Evolutionary conservation across 2,113 vertebrate genomes (phyloP), one percentile per base, ranked within the genome.

Genomic region (Pseudorasbora parva): DNA sequence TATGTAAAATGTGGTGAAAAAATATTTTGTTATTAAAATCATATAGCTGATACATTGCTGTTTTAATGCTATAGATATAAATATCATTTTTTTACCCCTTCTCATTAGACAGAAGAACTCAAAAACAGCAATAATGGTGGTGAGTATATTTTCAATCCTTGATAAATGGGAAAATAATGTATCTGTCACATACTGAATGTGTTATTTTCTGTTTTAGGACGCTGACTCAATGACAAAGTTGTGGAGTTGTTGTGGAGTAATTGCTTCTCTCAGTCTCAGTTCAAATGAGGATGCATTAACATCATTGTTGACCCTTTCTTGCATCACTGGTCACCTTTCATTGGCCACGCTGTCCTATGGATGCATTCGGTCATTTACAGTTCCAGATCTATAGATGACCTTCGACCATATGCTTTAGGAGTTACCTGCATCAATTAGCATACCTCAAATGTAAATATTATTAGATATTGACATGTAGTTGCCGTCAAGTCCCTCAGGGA

Each of bases 401-500:
- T 15, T 71, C 14, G 66, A 30, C 10, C 2, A 25, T 71, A 49
- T 75, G 68, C 19, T 56, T 81, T 57, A 68, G 81, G 81, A 76
- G 45, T 78, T 82, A 49, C 25, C 83, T 82, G 86, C 66, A 83
- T 76, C 75, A 62, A 59, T 62, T 76, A 79, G 76, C 81, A 92
- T 93, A 94, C 93, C 93, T 94, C 92, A 93, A 86, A 81, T 82
- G 89, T 89, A 90, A 92, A 92, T 88, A 91, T 86, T 88, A 90
- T 86, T 60, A 86, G 82, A 88, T 90, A 87, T 84, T 88, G 84
- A 85, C 60, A 80, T 81, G 64, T 51, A 62, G 69, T 88, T 89
- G 86, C 90, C 89, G 83, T 89, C 88, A 89, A 91, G 90, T 91
- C 92, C 93, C 92, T 94, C 92, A 93, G 92, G 93, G 90, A 94